Percentiles rank a stretch among this genome's conserved stretches.
These are phyloP conservation scores for Microtus oregoni DNA, from an alignment of 2,113 vertebrate species.

Conservation along the genomic window DNA sequence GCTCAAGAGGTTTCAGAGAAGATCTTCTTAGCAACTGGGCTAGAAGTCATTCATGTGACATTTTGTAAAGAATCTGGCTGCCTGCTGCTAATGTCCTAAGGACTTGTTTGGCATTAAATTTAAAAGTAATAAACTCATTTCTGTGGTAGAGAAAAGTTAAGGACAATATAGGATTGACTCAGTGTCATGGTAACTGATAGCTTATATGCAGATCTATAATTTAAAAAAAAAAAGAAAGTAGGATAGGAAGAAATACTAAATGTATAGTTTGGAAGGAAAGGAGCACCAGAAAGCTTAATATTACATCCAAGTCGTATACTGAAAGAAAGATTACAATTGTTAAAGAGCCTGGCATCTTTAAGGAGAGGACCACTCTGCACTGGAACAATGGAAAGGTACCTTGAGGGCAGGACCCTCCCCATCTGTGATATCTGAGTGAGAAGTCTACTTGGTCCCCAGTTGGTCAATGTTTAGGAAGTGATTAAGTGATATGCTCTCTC, in stretches of 20 bases:
- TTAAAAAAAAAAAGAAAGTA: not conserved
- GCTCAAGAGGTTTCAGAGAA: not conserved
- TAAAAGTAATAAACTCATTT: not conserved
- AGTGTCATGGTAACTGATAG: not conserved
- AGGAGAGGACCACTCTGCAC: not conserved
- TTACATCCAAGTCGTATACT: not conserved
- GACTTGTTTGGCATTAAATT: not conserved
- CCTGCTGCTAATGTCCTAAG: not conserved
- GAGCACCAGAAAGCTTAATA: not conserved
- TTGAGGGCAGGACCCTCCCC: not conserved
- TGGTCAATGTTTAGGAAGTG: not conserved
- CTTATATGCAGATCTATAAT: not conserved
- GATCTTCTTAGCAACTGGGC: not conserved
- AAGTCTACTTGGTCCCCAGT: not conserved
- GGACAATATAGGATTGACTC: not conserved
- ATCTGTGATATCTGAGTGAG: not conserved
- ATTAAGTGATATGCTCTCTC: not conserved
- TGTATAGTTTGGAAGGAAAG: not conserved
- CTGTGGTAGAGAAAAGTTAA: not conserved
- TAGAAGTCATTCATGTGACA: not conserved
- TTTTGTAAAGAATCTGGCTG: not conserved
- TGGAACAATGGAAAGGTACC: not conserved
- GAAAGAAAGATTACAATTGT: not conserved
- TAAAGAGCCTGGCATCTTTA: not conserved
- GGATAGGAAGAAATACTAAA: not conserved